Evolutionary conservation across 2,113 vertebrate species (phyloP).

Genomic region (Pseudolaguvia tuberculata): DNA sequence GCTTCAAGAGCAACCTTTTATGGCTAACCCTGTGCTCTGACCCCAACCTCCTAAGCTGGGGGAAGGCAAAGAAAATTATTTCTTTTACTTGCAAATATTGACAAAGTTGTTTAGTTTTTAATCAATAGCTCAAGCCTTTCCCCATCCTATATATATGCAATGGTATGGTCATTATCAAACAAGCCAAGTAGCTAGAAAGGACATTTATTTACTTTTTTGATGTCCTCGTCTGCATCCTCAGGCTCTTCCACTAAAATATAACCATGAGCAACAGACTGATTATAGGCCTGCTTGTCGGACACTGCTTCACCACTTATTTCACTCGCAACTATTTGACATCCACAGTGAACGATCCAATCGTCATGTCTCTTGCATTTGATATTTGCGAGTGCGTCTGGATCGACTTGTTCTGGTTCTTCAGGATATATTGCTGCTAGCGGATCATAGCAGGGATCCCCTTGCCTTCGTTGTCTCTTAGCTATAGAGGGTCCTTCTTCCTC

Average conservation of each 20-base stretch:
- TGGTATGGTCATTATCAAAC: neutral
- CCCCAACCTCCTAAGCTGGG: no score
- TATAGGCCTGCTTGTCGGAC: neutral
- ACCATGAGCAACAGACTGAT: constrained; percentile 47
- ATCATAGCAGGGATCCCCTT: constrained; percentile 39
- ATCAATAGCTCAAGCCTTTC: no score
- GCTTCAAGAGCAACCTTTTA: no score
- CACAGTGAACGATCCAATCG: constrained; percentile 30
- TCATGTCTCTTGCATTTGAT: constrained; percentile 37
- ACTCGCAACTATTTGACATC: constrained; percentile 36
- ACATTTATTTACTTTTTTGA: constrained; percentile 12
- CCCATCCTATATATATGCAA: no score
- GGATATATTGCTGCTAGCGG: constrained; percentile 8
- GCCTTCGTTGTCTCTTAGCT: constrained; percentile 39
- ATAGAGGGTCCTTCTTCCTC: neutral
- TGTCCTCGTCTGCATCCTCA: constrained; percentile 43
- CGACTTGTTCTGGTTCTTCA: constrained; percentile 19
- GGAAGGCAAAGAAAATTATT: no score
- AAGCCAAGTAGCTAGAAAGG: neutral
- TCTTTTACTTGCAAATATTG: no score
- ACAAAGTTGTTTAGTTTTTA: no score
- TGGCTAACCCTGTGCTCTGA: no score
- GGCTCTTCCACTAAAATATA: constrained; percentile 72
- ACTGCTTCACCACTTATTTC: neutral
- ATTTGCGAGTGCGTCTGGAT: neutral